Conservation (phyloP, 1,140 invertebrate species). For the Cecropterus lyciades region DNA sequence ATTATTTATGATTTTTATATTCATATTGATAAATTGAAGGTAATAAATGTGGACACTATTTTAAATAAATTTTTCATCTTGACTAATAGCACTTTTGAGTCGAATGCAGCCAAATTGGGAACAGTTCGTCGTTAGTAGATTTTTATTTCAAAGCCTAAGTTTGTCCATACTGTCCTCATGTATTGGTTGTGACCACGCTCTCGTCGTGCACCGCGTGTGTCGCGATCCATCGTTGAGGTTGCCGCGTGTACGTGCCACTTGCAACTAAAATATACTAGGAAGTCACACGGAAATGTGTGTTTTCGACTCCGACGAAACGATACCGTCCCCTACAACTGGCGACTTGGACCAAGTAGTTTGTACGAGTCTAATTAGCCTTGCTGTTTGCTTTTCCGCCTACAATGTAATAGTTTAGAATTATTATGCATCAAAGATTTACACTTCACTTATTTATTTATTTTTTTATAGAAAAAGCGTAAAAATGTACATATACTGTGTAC, state of each 20-base stretch:
- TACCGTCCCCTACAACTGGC: conserved; percentile 12
- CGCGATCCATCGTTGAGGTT: conserved; percentile 4
- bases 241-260: conserved; percentile 28
- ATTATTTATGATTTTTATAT: no score
- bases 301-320: not conserved
- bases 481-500: no score
- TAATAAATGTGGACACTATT: no score
- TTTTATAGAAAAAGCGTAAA: no score
- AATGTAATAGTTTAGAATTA: not conserved
- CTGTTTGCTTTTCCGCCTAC: not conserved
- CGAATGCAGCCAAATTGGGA: no score
- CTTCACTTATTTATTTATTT: no score
- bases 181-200: not conserved
- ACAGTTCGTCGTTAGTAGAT: not conserved
- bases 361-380: conserved; percentile 3
- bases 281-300: conserved; percentile 25
- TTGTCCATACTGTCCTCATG: not conserved
- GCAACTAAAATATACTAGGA: conserved; percentile 30
- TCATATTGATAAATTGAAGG: no score
- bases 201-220: conserved; percentile 2
- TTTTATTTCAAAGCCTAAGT: not conserved
- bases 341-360: conserved; percentile 7
- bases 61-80: no score
- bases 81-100: no score
- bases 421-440: no score